Conservation (phyloP, 2,888 invertebrate species). For the Pammene aurita region DNA sequence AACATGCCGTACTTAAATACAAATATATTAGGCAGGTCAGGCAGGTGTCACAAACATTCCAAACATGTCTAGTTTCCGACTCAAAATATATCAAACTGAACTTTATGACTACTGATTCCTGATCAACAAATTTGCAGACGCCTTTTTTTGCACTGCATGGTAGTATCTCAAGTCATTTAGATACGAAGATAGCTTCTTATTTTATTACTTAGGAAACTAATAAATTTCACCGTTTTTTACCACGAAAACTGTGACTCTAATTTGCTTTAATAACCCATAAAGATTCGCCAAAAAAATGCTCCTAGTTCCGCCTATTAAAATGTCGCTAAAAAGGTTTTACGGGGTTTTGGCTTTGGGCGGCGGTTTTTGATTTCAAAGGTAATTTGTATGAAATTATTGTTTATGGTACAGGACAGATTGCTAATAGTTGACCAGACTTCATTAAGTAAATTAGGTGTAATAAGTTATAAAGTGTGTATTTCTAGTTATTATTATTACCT, state of each 20-base stretch:
- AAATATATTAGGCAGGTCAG: neutral
- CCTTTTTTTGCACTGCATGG: conserved; percentile 57
- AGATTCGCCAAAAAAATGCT: conserved; percentile 66
- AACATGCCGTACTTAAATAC: no score
- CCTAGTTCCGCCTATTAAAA: conserved; percentile 67
- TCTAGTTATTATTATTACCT: no score
- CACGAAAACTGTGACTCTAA: conserved; percentile 55
- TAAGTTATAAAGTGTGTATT: neutral
- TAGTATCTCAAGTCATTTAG: conserved; percentile 68
- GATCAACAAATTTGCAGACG: conserved; percentile 39
- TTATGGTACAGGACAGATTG: conserved; percentile 9
- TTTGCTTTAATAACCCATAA: conserved; percentile 80
- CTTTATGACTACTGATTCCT: conserved; percentile 4
- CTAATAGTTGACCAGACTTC: conserved; percentile 14
- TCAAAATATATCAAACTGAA: neutral
- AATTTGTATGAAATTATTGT: conserved; percentile 22
- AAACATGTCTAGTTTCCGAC: neutral
- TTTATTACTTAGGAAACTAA: conserved; percentile 78
- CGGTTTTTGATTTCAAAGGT: conserved; percentile 15
- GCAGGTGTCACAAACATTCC: neutral
- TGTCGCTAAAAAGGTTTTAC: conserved; percentile 66
- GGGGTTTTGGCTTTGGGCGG: conserved; percentile 41
- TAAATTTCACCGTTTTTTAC: conserved; percentile 70
- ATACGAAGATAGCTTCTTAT: conserved; percentile 69
- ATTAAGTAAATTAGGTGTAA: neutral